Evolutionary conservation across 1,140 invertebrate species (phyloP), one percentile per base, ranked within the genome.

Genomic region (Diuraphis noxia): DNA sequence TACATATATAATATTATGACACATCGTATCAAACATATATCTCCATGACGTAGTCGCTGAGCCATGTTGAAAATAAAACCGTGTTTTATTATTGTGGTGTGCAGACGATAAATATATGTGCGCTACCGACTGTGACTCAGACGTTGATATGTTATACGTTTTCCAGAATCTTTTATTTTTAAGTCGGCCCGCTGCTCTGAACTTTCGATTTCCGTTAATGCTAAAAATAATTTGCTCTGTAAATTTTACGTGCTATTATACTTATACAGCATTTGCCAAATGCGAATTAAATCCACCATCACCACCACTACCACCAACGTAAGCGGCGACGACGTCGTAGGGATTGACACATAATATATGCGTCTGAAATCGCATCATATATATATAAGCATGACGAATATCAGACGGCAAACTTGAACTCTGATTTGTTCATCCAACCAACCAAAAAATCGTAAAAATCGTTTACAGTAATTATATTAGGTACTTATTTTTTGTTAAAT

Each of bases 151-250:
- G n/a, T n/a, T n/a, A n/a, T 34, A 89, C 40, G 21, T 79, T 90
- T 90, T 79, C 88, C 88, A 79, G 88, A 90, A 90, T 79, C 34
- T 34, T 90, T 90, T 90, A 90, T 90, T 90, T 90, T 79, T 77
- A 90, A 46, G 19, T 34, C 21, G 40, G 10, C 40, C 7, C 25
- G 36, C n/a, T 43, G 30, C 2, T 38, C 25, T 82, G 9, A 23
- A 38, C 13, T 43, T 77, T 77, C 21, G 88, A 41, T 90, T 90
- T 79, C 63, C 40, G 36, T 41, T 88, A 41, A 88, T 88, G 8
- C 88, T 89, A 82, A 91, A 91, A 91, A 91, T 91, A 91, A 91
- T 82, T 10, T 49, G 21, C 43, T 79, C 21, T 1, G 41, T 43
- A 49, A 4, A 79, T 34, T 21, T 13, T 25, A 41, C 8, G 13